Evolutionary conservation across 1,140 invertebrate genomes (phyloP).

Genomic region (Triops cancriformis): DNA sequence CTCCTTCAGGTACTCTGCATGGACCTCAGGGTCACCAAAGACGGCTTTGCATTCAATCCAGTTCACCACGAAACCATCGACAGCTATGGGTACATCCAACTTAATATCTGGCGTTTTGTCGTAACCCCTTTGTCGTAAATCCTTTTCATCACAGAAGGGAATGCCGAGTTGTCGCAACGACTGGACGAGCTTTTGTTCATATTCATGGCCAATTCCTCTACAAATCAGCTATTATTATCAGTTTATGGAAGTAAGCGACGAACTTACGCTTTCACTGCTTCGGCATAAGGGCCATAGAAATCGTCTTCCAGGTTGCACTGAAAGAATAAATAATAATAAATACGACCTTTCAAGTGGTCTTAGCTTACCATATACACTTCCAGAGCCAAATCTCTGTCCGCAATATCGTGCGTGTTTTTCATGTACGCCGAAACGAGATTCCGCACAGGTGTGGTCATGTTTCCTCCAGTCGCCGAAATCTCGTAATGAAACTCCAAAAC

Average conservation of each 20-base stretch:
- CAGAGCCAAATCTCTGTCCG: slow-evolving; percentile 58
- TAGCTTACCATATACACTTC: slow-evolving; percentile 62
- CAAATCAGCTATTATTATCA: slow-evolving; percentile 30
- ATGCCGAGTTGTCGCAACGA: slow-evolving; percentile 51
- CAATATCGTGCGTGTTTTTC: slow-evolving; percentile 60
- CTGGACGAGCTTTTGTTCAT: slow-evolving; percentile 58
- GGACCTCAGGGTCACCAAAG: slow-evolving; percentile 75
- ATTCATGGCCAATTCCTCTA: slow-evolving; percentile 63
- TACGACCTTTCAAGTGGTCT: too few species aligned
- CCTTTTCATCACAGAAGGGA: slow-evolving; percentile 68
- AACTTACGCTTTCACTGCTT: slow-evolving; percentile 60
- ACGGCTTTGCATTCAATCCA: slow-evolving; percentile 96
- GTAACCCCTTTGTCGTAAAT: slow-evolving; percentile 69
- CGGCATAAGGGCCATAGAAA: slow-evolving; percentile 63
- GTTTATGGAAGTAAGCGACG: neutral
- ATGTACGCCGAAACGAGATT: slow-evolving; percentile 49
- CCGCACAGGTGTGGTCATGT: slow-evolving; percentile 30
- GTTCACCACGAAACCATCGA: slow-evolving; percentile 77
- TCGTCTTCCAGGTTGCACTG: slow-evolving; percentile 60
- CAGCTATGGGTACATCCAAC: slow-evolving; percentile 76
- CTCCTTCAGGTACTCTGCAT: slow-evolving; percentile 73
- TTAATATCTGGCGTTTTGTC: slow-evolving; percentile 94
- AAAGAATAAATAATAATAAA: slow-evolving; percentile 30
- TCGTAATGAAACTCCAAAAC: slow-evolving; percentile 47
- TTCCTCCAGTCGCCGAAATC: slow-evolving; percentile 14